A percentile compares a stretch with the other conserved stretches of the same genome.
Conservation (phyloP, 2,888 invertebrate genomes). For the Merodon equestris region DNA sequence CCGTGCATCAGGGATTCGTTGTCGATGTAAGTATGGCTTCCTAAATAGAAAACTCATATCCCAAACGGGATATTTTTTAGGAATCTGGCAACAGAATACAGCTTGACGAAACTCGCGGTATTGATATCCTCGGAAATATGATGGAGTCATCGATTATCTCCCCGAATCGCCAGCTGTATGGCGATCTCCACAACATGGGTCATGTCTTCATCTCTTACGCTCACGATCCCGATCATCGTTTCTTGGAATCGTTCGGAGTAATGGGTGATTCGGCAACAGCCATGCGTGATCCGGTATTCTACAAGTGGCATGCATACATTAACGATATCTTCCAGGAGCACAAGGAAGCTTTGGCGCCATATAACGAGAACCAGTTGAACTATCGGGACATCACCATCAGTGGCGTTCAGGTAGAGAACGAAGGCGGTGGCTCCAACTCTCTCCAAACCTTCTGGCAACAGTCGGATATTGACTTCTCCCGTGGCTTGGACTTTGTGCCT, state of each 20-base stretch:
- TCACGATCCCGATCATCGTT: constrained; percentile 86
- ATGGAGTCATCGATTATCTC: constrained; percentile 85
- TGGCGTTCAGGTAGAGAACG: constrained; percentile 79
- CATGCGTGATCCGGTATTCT: constrained; percentile 90
- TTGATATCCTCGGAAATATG: constrained; percentile 87
- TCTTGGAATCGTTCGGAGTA: constrained; percentile 86
- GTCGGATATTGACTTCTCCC: constrained; percentile 85
- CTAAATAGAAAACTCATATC: not conserved
- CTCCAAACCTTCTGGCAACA: constrained; percentile 87
- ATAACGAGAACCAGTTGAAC: constrained; percentile 75
- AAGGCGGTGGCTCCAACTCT: constrained; percentile 80
- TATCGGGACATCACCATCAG: constrained; percentile 81
- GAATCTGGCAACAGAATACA: constrained; percentile 81
- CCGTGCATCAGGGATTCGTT: constrained; percentile 82
- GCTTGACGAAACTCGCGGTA: constrained; percentile 84
- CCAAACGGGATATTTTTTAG: constrained; percentile 73
- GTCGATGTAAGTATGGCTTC: constrained; percentile 73
- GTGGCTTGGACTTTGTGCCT: constrained; percentile 88
- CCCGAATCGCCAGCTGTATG: constrained; percentile 84
- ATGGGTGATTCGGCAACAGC: constrained; percentile 90
- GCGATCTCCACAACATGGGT: constrained; percentile 88
- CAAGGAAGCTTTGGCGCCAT: constrained; percentile 84
- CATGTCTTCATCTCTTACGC: constrained; percentile 86
- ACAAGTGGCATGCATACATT: constrained; percentile 88
- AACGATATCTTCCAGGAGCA: constrained; percentile 86